A percentile compares a stretch with the other conserved stretches of the same genome.
phyloP scores from a whole-genome alignment of 2,113 vertebrate species.

The Ciconia maguari region DNA sequence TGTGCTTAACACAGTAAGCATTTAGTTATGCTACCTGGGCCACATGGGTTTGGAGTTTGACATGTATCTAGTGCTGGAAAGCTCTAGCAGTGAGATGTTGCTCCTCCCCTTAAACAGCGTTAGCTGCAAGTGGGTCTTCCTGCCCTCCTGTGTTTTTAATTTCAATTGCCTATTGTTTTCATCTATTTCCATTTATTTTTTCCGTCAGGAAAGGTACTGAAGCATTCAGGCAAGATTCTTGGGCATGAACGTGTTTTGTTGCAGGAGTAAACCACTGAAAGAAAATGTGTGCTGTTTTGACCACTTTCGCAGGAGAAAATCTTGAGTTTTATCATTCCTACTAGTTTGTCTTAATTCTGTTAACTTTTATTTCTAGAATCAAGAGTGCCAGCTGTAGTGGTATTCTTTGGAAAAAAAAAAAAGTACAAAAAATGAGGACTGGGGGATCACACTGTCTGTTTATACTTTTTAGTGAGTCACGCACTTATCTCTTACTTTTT shows the following conservation, averaged over 20 bases:
- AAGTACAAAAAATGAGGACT: neutral
- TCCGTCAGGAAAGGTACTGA: neutral
- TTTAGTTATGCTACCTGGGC: neutral
- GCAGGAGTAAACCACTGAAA: neutral
- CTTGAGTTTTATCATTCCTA: neutral
- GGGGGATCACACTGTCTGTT: neutral
- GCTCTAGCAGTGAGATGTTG: neutral
- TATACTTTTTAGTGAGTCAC: neutral
- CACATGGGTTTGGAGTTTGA: neutral
- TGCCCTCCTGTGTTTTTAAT: neutral
- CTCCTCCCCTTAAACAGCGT: neutral
- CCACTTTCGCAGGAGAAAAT: neutral
- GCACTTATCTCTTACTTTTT: neutral
- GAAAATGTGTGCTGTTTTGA: neutral
- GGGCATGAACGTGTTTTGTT: neutral
- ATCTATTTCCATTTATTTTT: neutral
- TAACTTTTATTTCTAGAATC: neutral
- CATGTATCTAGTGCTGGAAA: neutral
- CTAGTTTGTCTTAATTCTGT: neutral
- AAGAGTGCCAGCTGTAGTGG: neutral
- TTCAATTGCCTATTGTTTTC: neutral
- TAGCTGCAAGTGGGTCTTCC: neutral
- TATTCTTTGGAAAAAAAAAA: neutral
- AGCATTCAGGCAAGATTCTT: neutral
- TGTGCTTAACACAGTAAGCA: neutral